Evolutionary conservation across 37 sponge, comb jelly and placozoan genomes (phyloP).

Genomic region (Halisarca cf. caerulea): DNA sequence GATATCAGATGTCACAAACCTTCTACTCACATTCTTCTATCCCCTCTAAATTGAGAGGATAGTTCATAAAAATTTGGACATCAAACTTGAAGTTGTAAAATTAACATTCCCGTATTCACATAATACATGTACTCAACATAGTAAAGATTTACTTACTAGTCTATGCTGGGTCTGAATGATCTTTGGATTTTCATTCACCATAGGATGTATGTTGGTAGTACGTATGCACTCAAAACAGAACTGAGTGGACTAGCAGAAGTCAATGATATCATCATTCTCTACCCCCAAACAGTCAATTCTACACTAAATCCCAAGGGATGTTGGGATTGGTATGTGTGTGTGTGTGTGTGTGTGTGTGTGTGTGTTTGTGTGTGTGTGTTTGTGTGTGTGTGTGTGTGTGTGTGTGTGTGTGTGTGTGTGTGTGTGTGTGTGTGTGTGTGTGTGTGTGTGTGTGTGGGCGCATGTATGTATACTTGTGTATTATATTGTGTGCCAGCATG

Average conservation of each 20-base stretch:
- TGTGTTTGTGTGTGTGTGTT: slow-evolving; percentile 40
- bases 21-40: no score
- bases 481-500: not conserved
- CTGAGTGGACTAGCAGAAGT: slow-evolving; percentile 67
- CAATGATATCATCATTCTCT: slow-evolving; percentile 76
- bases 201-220: slow-evolving; percentile 42
- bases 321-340: slow-evolving; percentile 78
- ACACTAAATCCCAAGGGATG: slow-evolving; percentile 75
- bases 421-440: not conserved
- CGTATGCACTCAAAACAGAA: slow-evolving; percentile 63
- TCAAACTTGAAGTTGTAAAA: no score
- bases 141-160: no score
- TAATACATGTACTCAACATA: no score
- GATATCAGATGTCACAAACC: no score
- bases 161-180: not conserved
- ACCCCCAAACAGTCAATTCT: slow-evolving; percentile 62
- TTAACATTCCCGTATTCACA: no score
- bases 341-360: slow-evolving; percentile 25
- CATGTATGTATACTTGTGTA: not conserved
- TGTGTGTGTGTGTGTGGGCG: not conserved
- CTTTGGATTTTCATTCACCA: not conserved
- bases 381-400: no score
- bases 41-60: no score
- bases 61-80: no score
- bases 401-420: not conserved